These are phyloP conservation scores for Cossypha heuglini DNA, from an alignment of 2,797 vertebrate genomes.

Conservation along the genomic window DNA sequence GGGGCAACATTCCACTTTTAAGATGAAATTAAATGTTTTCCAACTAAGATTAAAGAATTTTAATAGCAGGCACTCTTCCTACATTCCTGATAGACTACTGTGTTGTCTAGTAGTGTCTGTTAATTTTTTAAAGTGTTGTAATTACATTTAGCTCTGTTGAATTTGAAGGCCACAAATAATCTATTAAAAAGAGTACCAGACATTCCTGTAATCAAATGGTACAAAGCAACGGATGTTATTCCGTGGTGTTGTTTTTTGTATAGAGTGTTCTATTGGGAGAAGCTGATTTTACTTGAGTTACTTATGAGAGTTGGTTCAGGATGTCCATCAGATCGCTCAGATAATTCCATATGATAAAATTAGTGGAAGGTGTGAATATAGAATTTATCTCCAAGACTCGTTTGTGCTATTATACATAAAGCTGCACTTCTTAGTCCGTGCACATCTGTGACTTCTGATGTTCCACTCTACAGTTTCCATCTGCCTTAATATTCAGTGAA, in stretches of 20 bases:
- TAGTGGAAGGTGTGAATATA: neutral
- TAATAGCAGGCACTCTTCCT: neutral
- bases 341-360: neutral
- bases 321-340: neutral
- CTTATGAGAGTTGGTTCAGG: neutral
- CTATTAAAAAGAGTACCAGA: neutral
- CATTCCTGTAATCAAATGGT: neutral
- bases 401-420: neutral
- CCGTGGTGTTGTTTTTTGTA: neutral
- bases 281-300: neutral
- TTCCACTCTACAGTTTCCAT: neutral
- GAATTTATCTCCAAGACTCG: neutral
- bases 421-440: neutral
- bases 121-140: neutral
- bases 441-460: neutral
- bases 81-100: neutral
- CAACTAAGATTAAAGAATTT: neutral
- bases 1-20: neutral
- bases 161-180: neutral
- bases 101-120: neutral
- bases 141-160: neutral
- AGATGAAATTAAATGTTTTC: neutral
- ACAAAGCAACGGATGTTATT: neutral
- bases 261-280: neutral
- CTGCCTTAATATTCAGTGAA: neutral